Evolutionary conservation across 1,140 invertebrate species (phyloP), one percentile per base, ranked within the genome.

Genomic region (Drosophila asahinai): DNA sequence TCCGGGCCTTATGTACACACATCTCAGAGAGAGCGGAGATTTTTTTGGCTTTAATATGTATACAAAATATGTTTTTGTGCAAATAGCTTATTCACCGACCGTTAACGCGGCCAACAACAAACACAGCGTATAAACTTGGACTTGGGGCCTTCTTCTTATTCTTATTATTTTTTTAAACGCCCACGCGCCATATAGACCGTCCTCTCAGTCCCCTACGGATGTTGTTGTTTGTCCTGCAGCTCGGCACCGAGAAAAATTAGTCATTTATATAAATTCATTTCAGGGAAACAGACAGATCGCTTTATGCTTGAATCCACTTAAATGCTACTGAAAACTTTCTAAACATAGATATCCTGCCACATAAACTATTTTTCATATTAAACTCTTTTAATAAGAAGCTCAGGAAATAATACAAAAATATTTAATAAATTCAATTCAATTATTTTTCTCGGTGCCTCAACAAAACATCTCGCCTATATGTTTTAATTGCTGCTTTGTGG

Each of bases 111-210:
- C 14, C 62, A 58, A 47, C 60, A 61, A 62, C 72, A 70, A 64
- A 59, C 54, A 68, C 63, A 78, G 65, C 60, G 75, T 66, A 90
- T 90, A 90, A 90, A 90, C 86, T 90, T 90, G 86, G 86, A 90
- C 86, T 90, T 89, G 86, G 86, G 75, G 60, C 48, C 22, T 67
- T 79, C 68, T 77, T 66, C 64, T 61, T 40, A 58, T 36, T 15
- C 25, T 45, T 36, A 22, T 43, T 43, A 22, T 66, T 65, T 33
- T n/a, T 51, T 70, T 40, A 40, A 55, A 51, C 86, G 62, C 86
- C 86, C 86, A 90, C 86, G 81, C 86, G 81, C 71, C 86, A 58
- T 14, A 54, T 45, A 40, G 27, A 52, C 73, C 42, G 9, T 43
- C 47, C 36, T 3, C 36, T 15, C 42, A 52, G 19, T 45, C 38